Percentiles rank a stretch among this genome's conserved stretches.
Evolutionary conservation across 1,140 invertebrate species (phyloP).

Genomic region (Rhagoletis zephyria): DNA sequence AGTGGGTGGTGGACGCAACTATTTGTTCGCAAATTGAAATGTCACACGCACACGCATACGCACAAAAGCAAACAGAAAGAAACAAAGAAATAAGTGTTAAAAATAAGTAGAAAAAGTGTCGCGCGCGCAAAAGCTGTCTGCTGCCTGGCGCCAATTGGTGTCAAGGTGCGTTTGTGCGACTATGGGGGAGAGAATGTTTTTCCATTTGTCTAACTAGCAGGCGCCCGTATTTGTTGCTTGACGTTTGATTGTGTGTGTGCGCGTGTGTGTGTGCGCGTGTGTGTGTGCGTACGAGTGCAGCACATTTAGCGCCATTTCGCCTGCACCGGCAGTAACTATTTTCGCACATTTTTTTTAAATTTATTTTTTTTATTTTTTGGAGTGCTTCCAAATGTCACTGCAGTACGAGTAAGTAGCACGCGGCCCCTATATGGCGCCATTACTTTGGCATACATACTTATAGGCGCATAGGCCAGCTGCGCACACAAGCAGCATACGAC

Average conservation of each 20-base stretch:
- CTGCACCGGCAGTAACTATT: background rate
- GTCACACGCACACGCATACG: background rate
- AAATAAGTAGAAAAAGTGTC: background rate
- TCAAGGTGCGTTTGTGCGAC: background rate
- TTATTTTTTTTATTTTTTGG: background rate
- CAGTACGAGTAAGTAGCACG: background rate
- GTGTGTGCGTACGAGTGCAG: background rate
- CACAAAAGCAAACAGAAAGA: background rate
- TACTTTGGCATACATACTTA: background rate
- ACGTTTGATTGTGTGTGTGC: background rate
- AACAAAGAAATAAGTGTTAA: background rate
- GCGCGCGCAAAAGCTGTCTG: conserved; percentile 12
- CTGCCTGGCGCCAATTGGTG: conserved; percentile 3
- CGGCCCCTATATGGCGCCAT: background rate
- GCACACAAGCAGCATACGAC: too few species aligned
- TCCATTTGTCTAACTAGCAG: background rate
- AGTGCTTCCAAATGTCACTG: conserved; percentile 18
- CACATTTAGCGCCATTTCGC: background rate
- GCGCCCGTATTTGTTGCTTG: background rate
- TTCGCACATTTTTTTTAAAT: background rate
- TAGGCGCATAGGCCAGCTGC: background rate
- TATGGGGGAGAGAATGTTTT: background rate
- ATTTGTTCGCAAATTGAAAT: conserved; percentile 34
- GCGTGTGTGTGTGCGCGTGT: too few species aligned
- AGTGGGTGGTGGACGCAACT: background rate